A percentile compares a stretch with the other conserved stretches of the same genome.
These are phyloP conservation scores for Psilopsiagon aymara DNA, from an alignment of 2,113 vertebrate genomes.

Conservation along the genomic window DNA sequence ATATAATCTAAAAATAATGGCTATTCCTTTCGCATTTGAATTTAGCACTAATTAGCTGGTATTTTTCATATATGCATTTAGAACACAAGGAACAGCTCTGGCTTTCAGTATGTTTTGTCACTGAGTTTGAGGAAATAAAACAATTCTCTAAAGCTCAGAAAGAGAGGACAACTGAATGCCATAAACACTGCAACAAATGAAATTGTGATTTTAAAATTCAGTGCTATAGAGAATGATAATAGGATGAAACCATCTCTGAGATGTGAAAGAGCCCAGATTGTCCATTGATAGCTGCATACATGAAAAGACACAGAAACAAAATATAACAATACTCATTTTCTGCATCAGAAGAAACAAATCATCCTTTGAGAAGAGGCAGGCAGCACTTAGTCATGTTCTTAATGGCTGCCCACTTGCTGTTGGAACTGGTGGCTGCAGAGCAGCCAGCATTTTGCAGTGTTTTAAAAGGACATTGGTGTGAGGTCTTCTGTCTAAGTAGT, in stretches of 20 bases:
- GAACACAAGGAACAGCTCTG: not conserved
- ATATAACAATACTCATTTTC: not conserved
- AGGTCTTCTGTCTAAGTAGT: not conserved
- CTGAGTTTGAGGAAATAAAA: not conserved
- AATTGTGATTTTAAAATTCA: not conserved
- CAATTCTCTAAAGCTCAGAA: not conserved
- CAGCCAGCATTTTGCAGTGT: not conserved
- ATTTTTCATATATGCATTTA: not conserved
- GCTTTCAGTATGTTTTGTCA: not conserved
- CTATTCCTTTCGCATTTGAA: slow-evolving; percentile 3
- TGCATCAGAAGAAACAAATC: not conserved
- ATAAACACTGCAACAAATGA: not conserved
- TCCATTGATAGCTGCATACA: not conserved
- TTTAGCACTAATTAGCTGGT: slow-evolving; percentile 26
- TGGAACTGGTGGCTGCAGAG: not conserved
- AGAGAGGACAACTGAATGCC: not conserved
- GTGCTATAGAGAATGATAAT: not conserved
- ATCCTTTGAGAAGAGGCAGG: not conserved
- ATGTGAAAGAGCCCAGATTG: not conserved
- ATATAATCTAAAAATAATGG: slow-evolving; percentile 3
- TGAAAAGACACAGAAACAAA: not conserved
- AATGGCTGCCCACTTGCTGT: not conserved
- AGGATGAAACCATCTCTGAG: not conserved
- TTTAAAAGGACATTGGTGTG: not conserved
- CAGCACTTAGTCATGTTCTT: not conserved